These are phyloP conservation scores for Calephelis virginiensis DNA, from an alignment of 1,140 invertebrate species.

Conservation along the genomic window DNA sequence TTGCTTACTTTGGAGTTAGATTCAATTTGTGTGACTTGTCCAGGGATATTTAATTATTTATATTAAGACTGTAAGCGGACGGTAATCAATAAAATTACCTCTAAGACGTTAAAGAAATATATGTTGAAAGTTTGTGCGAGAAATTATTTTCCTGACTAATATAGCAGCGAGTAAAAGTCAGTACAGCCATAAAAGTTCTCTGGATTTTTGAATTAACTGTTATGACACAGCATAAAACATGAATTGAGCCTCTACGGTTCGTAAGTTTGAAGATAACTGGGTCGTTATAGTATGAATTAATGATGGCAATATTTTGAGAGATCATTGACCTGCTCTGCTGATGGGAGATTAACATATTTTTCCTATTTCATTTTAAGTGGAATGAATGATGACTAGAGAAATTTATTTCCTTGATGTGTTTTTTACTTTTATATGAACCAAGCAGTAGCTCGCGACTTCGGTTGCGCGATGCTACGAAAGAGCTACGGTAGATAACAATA, in stretches of 20 bases:
- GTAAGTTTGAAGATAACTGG: conserved; percentile 16
- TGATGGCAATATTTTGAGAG: conserved; percentile 24
- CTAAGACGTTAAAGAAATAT: not conserved
- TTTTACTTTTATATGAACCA: too few relatives aligned
- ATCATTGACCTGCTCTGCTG: not conserved
- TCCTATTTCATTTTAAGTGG: not conserved
- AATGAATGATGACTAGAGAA: conserved; percentile 1
- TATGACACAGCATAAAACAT: conserved; percentile 22
- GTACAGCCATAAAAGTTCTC: conserved; percentile 4
- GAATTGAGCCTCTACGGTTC: conserved; percentile 10
- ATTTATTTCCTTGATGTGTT: not conserved
- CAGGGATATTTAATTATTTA: too few relatives aligned
- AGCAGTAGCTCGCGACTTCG: too few relatives aligned
- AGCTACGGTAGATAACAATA: too few relatives aligned
- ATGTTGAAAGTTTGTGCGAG: not conserved
- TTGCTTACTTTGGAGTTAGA: too few relatives aligned
- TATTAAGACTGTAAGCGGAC: too few relatives aligned
- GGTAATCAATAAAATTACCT: not conserved
- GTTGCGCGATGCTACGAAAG: too few relatives aligned
- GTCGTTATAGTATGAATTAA: conserved; percentile 29
- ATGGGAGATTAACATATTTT: conserved; percentile 14
- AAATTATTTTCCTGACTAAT: not conserved
- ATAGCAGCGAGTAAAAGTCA: conserved; percentile 3
- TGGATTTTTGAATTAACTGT: conserved; percentile 17
- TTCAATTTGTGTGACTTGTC: too few relatives aligned